Evolutionary conservation across 2,888 invertebrate genomes (phyloP), one percentile per base, ranked within the genome.

Genomic region (Parelbella ahira): DNA sequence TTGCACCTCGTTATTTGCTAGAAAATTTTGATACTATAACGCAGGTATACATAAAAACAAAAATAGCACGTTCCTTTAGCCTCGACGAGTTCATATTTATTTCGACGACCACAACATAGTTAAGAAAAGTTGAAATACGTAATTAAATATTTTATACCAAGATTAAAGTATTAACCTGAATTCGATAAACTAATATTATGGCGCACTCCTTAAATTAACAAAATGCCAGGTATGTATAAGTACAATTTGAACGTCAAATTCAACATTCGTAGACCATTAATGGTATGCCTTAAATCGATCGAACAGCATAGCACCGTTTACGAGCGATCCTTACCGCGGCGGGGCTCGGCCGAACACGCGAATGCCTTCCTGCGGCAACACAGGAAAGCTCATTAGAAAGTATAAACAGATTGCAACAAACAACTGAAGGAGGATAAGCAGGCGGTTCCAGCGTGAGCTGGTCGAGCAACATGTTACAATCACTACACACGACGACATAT

Each of bases 361-460:
- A 34, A 15, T 23, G 34, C 34, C 49, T 44, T 42, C 38, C 38
- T 38, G 38, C 44, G 46, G 46, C 48, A 46, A 46, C 38, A 46
- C 48, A 50, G 48, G 50, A 50, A 50, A 41, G 32, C 46, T 46
- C 30, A 50, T 50, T 50, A 48, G 34, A 50, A 46, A 48, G 46
- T 50, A 48, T 50, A 50, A 50, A 36, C 41, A 41, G 36, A 45
- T 45, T 42, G 42, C 42, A 42, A 63, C 60, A 62, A 41, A 33
- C 65, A 65, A 28, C 42, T 28, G 34, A 34, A 34, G 18, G 20
- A 39, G 41, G 27, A 42, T 42, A 27, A 20, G 20, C 32, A n/a
- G 20, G 13, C 19, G 10, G 54, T 50, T 37, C 51, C 25, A 19
- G 27, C 8, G 12, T 6, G 27, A 33, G 27, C 39, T 32, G 13